Conservation (phyloP, 2,888 invertebrate genomes). For the Palloptera scutellata region DNA sequence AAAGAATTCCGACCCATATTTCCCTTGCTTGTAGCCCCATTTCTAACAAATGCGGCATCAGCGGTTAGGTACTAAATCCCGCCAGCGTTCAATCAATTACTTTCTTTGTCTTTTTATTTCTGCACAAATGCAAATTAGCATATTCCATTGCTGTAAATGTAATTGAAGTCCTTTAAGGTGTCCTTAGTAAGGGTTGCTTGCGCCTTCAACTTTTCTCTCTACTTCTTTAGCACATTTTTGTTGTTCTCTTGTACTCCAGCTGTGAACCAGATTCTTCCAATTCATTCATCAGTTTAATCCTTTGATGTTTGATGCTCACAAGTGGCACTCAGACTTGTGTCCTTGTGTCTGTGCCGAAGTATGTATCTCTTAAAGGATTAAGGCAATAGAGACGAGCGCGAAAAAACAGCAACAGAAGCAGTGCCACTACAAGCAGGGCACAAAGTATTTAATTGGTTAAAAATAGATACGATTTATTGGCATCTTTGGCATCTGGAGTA, state of each 20-base stretch:
- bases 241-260: not conserved
- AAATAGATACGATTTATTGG: conserved; percentile 39
- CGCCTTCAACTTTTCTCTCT: not conserved
- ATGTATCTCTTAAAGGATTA: conserved; percentile 4
- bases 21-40: not conserved
- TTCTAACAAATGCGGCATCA: too few relatives aligned
- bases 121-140: conserved; percentile 51
- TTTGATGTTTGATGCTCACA: conserved; percentile 29
- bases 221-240: not conserved
- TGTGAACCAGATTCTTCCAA: conserved; percentile 1
- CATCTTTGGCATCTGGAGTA: conserved; percentile 1
- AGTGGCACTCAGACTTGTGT: conserved; percentile 52
- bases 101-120: conserved; percentile 42
- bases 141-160: conserved; percentile 47
- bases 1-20: conserved; percentile 37
- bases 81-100: conserved; percentile 48
- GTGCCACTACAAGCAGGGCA: not conserved
- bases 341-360: conserved; percentile 38
- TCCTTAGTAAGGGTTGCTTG: conserved; percentile 25
- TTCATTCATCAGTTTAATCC: not conserved
- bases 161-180: conserved; percentile 53
- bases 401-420: not conserved
- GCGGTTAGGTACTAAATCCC: too few relatives aligned
- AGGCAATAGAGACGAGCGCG: not conserved
- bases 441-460: conserved; percentile 37